Evolutionary conservation across 2,888 invertebrate genomes (phyloP).

Genomic region (Choristoneura rosaceana): DNA sequence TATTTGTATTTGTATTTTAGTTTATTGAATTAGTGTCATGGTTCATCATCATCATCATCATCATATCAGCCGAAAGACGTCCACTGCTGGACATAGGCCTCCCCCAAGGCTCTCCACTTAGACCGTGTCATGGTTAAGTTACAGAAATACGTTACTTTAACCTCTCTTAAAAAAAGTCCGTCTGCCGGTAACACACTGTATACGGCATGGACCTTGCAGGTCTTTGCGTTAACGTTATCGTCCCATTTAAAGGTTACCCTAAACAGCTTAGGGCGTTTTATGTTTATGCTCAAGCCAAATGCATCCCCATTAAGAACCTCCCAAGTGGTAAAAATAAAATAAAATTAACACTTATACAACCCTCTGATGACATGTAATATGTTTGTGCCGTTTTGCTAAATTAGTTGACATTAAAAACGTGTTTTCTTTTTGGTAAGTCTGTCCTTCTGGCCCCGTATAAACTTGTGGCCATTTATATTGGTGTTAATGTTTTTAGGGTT

Average conservation of each 20-base stretch:
- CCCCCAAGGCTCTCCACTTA: too few relatives aligned
- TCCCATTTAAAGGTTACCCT: background rate
- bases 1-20: too few relatives aligned
- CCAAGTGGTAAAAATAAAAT: constrained; percentile 32
- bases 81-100: too few relatives aligned
- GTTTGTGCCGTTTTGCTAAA: constrained; percentile 24
- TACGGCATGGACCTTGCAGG: background rate
- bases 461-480: background rate
- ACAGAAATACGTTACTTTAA: too few relatives aligned
- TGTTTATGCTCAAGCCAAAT: constrained; percentile 24
- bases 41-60: too few relatives aligned
- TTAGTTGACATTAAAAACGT: constrained; percentile 18
- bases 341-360: constrained; percentile 27
- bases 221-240: background rate
- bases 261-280: background rate
- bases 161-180: too few relatives aligned
- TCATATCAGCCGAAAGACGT: too few relatives aligned
- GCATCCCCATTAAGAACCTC: constrained; percentile 28
- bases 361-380: constrained; percentile 25
- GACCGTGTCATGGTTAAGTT: too few relatives aligned
- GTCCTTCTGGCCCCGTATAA: background rate
- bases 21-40: too few relatives aligned
- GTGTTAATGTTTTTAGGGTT: background rate
- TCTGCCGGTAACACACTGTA: too few relatives aligned
- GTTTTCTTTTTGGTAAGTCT: background rate